Evolutionary conservation across 2,113 vertebrate genomes (phyloP).

Genomic region (Oostethus manadensis): DNA sequence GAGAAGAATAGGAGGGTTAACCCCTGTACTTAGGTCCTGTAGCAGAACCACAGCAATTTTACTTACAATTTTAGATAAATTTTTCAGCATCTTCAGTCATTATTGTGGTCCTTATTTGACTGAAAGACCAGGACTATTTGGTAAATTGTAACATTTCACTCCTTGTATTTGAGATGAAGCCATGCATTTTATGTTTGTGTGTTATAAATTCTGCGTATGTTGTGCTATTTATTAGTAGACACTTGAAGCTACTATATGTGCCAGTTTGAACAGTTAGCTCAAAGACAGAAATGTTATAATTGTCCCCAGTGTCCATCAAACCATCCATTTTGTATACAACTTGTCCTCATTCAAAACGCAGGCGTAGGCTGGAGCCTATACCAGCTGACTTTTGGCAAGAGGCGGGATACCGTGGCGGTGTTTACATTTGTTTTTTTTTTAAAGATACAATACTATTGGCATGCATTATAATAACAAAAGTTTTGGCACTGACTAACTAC

Average conservation of each 20-base stretch:
- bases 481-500: background rate
- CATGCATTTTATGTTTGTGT: background rate
- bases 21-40: background rate
- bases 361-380: background rate
- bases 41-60: background rate
- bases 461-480: background rate
- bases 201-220: no score
- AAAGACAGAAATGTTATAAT: no score
- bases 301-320: no score
- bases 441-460: background rate
- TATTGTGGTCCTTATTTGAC: background rate
- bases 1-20: background rate
- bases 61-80: background rate
- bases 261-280: no score
- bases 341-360: no score
- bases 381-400: background rate
- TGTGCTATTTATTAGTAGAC: no score
- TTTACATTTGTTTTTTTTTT: background rate
- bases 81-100: background rate
- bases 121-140: background rate
- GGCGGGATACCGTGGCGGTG: no score
- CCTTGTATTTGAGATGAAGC: background rate
- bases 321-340: no score
- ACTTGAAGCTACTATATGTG: no score
- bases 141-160: background rate